Evolutionary conservation across 2,888 invertebrate genomes (phyloP), one percentile per base, ranked within the genome.

Genomic region (Pachydiplax longipennis): DNA sequence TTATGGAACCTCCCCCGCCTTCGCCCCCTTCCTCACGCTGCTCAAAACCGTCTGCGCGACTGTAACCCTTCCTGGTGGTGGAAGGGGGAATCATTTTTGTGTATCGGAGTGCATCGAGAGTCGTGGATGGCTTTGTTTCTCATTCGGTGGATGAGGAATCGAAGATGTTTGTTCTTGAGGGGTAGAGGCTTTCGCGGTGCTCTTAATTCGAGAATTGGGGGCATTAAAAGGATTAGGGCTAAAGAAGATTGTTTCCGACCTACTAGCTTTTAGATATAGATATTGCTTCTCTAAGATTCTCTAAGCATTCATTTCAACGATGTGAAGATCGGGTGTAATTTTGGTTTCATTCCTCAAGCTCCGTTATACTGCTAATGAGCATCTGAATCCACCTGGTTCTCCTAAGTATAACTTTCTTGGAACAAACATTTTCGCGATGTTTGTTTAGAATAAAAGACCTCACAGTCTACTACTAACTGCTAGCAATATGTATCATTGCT

Each of bases 21-120:
- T 22, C 13, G 31, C 83, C 58, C 58, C 15, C 48, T 81, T n/a
- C 81, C 81, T 40, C 82, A 87, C 58, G 87, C 35, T 87, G 87
- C 87, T 87, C 87, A 87, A 87, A 87, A 65, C 87, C 35, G 61
- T 35, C 87, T 87, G 87, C 87, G 87, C 87, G 87, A 18, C 37
- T 87, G 37, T 35, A 35, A 61, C 37, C n/a, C 61, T 65, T 61
- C 18, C 22, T 37, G 87, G 61, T 40, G 61, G 13, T 31, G 13
- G 61, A 40, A 37, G 87, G 61, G 37, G 87, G 61, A 61, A 44
- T 44, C 18, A 58, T 40, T 81, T 40, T 40, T 81, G 37, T 37
- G 81, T 37, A 37, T 37, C 37, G 37, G 81, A 44, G 37, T 37
- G 37, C 40, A 31, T 31, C 53, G 8, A 31, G 58, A 48, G 31